A percentile compares a stretch with the other conserved stretches of the same genome.
These are phyloP conservation scores for Hypercompe scribonia DNA, from an alignment of 2,888 invertebrate genomes.

Conservation along the genomic window DNA sequence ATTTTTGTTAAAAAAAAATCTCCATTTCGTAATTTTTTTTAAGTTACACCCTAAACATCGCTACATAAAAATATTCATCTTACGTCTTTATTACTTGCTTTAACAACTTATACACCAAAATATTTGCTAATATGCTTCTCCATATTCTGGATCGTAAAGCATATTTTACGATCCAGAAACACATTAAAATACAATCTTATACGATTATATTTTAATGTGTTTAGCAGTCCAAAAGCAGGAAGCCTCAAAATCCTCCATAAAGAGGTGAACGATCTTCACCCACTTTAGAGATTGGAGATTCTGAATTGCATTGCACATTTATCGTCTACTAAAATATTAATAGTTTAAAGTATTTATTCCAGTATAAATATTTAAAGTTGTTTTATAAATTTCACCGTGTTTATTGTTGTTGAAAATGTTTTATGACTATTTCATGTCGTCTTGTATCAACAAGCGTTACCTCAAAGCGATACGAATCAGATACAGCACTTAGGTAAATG, in stretches of 20 bases:
- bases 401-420: too few relatives aligned
- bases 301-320: neutral
- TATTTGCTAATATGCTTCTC: neutral
- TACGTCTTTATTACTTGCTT: neutral
- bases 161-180: too few relatives aligned
- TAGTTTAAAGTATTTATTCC: neutral
- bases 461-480: too few relatives aligned
- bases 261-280: neutral
- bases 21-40: neutral
- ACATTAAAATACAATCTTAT: too few relatives aligned
- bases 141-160: neutral
- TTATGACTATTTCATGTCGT: too few relatives aligned
- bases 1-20: neutral
- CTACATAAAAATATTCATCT: neutral
- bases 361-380: neutral
- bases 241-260: neutral
- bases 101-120: neutral
- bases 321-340: neutral
- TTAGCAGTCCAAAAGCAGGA: neutral
- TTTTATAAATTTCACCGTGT: neutral
- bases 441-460: too few relatives aligned
- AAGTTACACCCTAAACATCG: neutral
- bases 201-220: neutral
- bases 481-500: too few relatives aligned
- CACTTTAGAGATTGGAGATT: neutral